phyloP scores from a whole-genome alignment of 2,113 vertebrate species.

The Hippoglossus stenolepis region DNA sequence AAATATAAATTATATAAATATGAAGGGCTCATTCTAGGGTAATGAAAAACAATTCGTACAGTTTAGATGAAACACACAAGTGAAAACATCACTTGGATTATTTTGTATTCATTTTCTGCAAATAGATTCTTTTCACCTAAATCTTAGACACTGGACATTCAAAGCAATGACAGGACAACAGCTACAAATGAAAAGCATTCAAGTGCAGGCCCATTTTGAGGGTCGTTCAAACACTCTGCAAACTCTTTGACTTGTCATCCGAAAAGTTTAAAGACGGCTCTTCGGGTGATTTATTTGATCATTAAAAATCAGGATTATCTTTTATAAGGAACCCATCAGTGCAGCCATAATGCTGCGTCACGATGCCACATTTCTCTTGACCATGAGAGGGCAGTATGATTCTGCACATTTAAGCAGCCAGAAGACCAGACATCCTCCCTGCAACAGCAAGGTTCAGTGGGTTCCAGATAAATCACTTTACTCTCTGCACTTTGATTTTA shows the following conservation, averaged over 20 bases:
- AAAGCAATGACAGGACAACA: background rate
- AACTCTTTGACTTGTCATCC: too few species aligned
- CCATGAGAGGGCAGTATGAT: slow-evolving; percentile 58
- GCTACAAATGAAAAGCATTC: background rate
- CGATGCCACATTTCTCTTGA: slow-evolving; percentile 22
- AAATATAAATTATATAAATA: too few species aligned
- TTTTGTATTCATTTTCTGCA: too few species aligned
- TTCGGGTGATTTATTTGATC: too few species aligned
- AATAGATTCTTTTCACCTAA: too few species aligned
- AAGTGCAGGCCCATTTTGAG: background rate
- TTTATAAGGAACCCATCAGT: background rate
- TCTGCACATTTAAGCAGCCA: background rate
- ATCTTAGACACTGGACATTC: too few species aligned
- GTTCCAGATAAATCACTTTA: background rate
- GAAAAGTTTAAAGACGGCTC: background rate
- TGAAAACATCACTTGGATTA: too few species aligned
- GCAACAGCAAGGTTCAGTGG: slow-evolving; percentile 6
- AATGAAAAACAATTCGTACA: too few species aligned
- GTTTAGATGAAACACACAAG: too few species aligned
- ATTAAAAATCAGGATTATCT: background rate
- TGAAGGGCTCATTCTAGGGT: too few species aligned
- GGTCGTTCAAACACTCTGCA: too few species aligned
- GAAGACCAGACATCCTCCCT: background rate
- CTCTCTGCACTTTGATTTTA: background rate
- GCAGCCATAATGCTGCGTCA: slow-evolving; percentile 61